Base-by-base conservation (phyloP, 2,797 vertebrate genomes). In the Dipus sagitta region DNA sequence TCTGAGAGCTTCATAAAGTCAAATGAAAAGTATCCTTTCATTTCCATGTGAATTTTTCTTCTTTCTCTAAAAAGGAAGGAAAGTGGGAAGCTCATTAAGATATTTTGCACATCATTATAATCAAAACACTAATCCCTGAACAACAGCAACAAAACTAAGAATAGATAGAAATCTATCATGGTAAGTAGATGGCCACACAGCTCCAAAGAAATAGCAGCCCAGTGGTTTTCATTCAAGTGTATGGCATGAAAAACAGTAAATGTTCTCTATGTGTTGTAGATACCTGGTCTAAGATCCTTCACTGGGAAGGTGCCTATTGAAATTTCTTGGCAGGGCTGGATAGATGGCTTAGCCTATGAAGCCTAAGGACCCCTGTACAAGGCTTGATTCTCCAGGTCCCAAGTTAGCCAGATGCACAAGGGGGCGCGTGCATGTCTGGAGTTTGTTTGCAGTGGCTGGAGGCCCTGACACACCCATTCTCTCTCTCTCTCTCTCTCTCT, bases 161-260 rank as follows among this genome's bases (percentile, higher is more conserved):
- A 17, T 32, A 58, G 28, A 3, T 5, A 72, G 85, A 71, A 62
- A 67, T 34, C 68, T 42, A 0, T 13, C 32, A 6, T 2, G 38
- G 18, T 47, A 42, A 82, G 20, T 23, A 13, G 85, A 64, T 28
- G 0, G 2, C 71, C 67, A 32, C 32, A 15, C 1, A 67, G 47
- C 8, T 78, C 54, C 24, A 54, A 93, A 88, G 75, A 26, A 8
- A 30, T 23, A 58, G 11, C 7, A 79, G 54, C 4, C 13, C 60
- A 47, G 18, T 85, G 23, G n/a, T 52, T 77, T 80, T 94, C 86
- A 92, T 77, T 86, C 62, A 93, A 67, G 28, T 20, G 24, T 38
- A n/a, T 60, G 32, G 83, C 90, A 84, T 84, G 26, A 86, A 84
- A 86, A 68, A 80, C 38, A 47, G 77, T 76, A 81, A 96, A 78